These are phyloP conservation scores for Crypturellus tataupa DNA, from an alignment of 2,797 vertebrate genomes.

Conservation along the genomic window DNA sequence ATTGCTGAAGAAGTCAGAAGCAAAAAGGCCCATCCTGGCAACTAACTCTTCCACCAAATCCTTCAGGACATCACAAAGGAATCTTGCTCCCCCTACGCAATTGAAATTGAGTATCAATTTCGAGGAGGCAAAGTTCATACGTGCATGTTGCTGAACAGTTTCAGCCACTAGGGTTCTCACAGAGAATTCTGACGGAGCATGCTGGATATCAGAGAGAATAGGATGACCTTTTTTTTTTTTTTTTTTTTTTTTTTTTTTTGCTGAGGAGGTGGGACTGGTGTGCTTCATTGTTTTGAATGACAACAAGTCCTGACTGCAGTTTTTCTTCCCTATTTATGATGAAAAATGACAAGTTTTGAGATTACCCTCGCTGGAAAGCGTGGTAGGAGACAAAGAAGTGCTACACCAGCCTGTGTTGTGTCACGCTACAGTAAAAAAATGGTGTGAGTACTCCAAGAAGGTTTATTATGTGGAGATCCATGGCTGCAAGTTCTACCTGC, in stretches of 20 bases:
- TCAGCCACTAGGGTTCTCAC: conserved; percentile 15
- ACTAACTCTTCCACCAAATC: not conserved
- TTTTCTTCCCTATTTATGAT: conserved; percentile 22
- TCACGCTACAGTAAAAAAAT: not conserved
- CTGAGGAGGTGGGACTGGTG: not conserved
- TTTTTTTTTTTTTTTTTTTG: not conserved
- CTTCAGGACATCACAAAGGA: conserved; percentile 9
- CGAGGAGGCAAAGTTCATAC: not conserved
- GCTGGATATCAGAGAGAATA: conserved; percentile 25
- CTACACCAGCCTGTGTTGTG: not conserved
- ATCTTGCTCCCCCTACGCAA: not conserved
- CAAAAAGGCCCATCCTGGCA: not conserved
- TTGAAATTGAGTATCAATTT: not conserved
- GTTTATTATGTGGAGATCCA: conserved; percentile 39
- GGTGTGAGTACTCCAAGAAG: conserved; percentile 7
- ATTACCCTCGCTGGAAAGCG: not conserved
- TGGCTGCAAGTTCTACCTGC: conserved; percentile 41
- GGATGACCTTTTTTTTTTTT: not conserved
- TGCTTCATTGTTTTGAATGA: conserved; percentile 46
- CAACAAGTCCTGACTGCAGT: conserved; percentile 55
- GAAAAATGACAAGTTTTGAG: not conserved
- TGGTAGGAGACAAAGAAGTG: conserved; percentile 31
- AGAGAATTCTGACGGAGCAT: conserved; percentile 7
- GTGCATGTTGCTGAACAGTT: conserved; percentile 30
- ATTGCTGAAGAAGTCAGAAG: conserved; percentile 25